Evolutionary conservation across 2,888 invertebrate species (phyloP), one percentile per base, ranked within the genome.

Genomic region (Sipha maydis): DNA sequence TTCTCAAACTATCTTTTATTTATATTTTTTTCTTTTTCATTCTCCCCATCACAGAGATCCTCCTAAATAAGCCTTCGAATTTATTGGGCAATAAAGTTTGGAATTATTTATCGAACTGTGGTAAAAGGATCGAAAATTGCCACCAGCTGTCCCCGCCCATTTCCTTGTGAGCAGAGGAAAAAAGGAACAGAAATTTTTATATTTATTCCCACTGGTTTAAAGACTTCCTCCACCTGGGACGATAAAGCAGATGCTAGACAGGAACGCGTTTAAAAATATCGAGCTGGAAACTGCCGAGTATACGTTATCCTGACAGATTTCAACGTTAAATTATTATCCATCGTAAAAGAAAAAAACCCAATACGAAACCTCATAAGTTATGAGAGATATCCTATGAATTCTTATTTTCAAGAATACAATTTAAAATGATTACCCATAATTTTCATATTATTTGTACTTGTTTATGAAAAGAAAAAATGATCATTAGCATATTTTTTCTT

Each of bases 101-200:
- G 41, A 76, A 73, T 86, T 86, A 73, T 86, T 86, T 86, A 86
- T 80, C 79, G 86, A 79, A 80, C 73, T 61, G 85, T 34, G n/a
- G 73, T 67, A 67, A 75, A 88, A 82, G 75, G n/a, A 88, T 82
- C 73, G 41, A 82, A 88, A 88, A 88, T 88, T 48, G 73, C 67
- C 73, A 75, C 38, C 88, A 88, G 88, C 88, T 88, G 88, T 88
- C 38, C 41, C 88, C 88, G 88, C 88, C 88, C 88, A 88, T 88
- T 82, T 88, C 82, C 80, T 88, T 9, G 61, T 25, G 77, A 14
- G 41, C n/a, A n/a, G 3, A 38, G n/a, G 79, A 11, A n/a, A 83
- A 25, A 56, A 56, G 79, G 38, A 61, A 76, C 76, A 8, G 84
- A 75, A 80, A 82, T 88, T 88, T 88, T 88, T 67, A 88, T 82